Evolutionary conservation across 37 sponge, comb jelly and placozoan genomes (phyloP).

Genomic region (Haliclona indistincta): DNA sequence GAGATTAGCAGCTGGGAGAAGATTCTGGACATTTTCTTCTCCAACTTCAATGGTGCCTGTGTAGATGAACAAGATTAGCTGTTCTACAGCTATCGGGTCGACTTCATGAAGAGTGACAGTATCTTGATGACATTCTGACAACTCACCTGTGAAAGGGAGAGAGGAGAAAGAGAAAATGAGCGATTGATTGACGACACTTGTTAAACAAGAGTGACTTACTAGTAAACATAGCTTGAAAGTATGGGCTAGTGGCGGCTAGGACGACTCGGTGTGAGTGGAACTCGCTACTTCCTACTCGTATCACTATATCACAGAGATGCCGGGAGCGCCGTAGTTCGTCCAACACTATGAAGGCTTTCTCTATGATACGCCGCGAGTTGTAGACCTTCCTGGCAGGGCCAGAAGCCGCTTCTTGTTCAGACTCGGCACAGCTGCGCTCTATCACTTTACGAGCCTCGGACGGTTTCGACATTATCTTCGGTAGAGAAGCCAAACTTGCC

Average conservation of each 20-base stretch:
- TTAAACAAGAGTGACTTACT: slow-evolving; percentile 59
- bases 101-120: slow-evolving; percentile 59
- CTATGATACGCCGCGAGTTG: slow-evolving; percentile 36
- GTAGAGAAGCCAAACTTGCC: no score
- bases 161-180: neutral
- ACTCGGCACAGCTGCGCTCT: neutral
- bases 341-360: slow-evolving; percentile 52
- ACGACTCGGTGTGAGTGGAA: slow-evolving; percentile 72
- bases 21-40: slow-evolving; percentile 86
- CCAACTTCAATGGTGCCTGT: slow-evolving; percentile 72
- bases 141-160: slow-evolving; percentile 37
- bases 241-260: slow-evolving; percentile 84
- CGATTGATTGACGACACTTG: neutral
- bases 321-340: slow-evolving; percentile 53
- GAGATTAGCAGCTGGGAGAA: slow-evolving; percentile 82
- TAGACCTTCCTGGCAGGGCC: slow-evolving; percentile 22
- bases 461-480: no score
- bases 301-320: slow-evolving; percentile 85
- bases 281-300: slow-evolving; percentile 54
- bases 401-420: slow-evolving; percentile 5
- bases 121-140: slow-evolving; percentile 42
- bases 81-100: slow-evolving; percentile 59
- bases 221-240: slow-evolving; percentile 93
- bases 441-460: no score
- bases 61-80: slow-evolving; percentile 76